These are phyloP conservation scores for Andrena camellia DNA, from an alignment of 2,888 invertebrate species.

Conservation along the genomic window DNA sequence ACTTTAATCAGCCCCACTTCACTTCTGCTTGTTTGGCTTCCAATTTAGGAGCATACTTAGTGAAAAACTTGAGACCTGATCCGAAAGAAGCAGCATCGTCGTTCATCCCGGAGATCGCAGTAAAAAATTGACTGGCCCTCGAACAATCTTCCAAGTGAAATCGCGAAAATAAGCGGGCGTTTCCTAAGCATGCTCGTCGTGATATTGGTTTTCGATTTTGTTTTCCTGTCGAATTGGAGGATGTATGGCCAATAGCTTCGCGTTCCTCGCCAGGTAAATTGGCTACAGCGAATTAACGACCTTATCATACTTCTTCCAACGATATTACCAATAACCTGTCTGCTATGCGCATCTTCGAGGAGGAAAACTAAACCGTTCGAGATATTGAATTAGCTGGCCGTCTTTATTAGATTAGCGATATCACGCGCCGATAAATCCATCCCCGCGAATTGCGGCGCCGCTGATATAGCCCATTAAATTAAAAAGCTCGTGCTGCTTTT, in stretches of 20 bases:
- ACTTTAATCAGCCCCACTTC: neutral
- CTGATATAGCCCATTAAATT: neutral
- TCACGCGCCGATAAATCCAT: slow-evolving; percentile 1
- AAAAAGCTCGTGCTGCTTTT: neutral
- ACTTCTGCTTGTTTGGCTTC: neutral
- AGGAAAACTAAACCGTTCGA: slow-evolving; percentile 23
- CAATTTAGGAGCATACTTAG: neutral
- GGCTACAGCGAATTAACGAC: slow-evolving; percentile 59
- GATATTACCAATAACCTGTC: slow-evolving; percentile 54
- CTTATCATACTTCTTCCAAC: slow-evolving; percentile 54
- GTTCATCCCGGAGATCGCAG: slow-evolving; percentile 72
- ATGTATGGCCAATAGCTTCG: slow-evolving; percentile 13
- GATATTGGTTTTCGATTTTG: slow-evolving; percentile 75
- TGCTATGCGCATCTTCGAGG: slow-evolving; percentile 3
- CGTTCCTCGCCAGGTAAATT: slow-evolving; percentile 54
- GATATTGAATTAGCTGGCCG: slow-evolving; percentile 32
- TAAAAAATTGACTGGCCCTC: slow-evolving; percentile 66
- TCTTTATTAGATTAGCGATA: slow-evolving; percentile 16
- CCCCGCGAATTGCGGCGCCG: neutral
- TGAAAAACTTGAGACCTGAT: too few relatives aligned
- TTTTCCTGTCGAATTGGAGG: slow-evolving; percentile 43
- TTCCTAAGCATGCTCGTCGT: slow-evolving; percentile 57
- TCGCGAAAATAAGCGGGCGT: slow-evolving; percentile 75
- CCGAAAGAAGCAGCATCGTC: slow-evolving; percentile 43
- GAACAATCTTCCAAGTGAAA: slow-evolving; percentile 76